Evolutionary conservation across 2,888 invertebrate species (phyloP).

Genomic region (Pterostichus niger): DNA sequence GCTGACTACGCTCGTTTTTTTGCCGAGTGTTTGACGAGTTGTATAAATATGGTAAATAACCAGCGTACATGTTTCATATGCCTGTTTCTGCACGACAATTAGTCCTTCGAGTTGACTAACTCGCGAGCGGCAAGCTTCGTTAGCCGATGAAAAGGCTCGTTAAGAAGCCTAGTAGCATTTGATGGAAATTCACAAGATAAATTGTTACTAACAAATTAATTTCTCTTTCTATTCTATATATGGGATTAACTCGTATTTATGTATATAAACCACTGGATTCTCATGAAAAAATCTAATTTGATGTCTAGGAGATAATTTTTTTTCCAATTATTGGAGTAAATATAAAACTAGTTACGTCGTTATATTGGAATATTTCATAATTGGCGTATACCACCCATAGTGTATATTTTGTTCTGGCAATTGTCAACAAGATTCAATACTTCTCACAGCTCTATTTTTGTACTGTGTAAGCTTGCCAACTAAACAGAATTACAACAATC

Average conservation of each 20-base stretch:
- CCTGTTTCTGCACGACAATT: constrained; percentile 48
- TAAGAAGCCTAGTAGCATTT: constrained; percentile 49
- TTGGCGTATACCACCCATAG: constrained; percentile 21
- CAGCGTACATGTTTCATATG: constrained; percentile 63
- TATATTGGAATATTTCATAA: constrained; percentile 12
- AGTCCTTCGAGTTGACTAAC: constrained; percentile 24
- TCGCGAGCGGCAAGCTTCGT: constrained; percentile 34
- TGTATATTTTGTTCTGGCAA: too few species aligned
- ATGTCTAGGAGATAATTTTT: constrained; percentile 30
- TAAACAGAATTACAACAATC: too few species aligned
- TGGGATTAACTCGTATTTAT: constrained; percentile 4
- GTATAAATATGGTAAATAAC: constrained; percentile 67
- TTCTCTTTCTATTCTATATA: constrained; percentile 18
- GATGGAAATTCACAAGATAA: constrained; percentile 51
- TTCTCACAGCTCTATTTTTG: too few species aligned
- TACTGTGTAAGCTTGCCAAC: too few species aligned
- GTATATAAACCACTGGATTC: background rate
- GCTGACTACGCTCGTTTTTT: constrained; percentile 39
- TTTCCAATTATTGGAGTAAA: constrained; percentile 26
- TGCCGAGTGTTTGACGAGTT: constrained; percentile 63
- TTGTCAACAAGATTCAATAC: too few species aligned
- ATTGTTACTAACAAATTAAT: constrained; percentile 57
- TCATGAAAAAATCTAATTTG: background rate
- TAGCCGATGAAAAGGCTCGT: constrained; percentile 59
- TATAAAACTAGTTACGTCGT: background rate